Percentiles rank a stretch among this genome's conserved stretches.
Evolutionary conservation across 2,113 vertebrate genomes (phyloP).

Genomic region (Harpagus bidentatus): DNA sequence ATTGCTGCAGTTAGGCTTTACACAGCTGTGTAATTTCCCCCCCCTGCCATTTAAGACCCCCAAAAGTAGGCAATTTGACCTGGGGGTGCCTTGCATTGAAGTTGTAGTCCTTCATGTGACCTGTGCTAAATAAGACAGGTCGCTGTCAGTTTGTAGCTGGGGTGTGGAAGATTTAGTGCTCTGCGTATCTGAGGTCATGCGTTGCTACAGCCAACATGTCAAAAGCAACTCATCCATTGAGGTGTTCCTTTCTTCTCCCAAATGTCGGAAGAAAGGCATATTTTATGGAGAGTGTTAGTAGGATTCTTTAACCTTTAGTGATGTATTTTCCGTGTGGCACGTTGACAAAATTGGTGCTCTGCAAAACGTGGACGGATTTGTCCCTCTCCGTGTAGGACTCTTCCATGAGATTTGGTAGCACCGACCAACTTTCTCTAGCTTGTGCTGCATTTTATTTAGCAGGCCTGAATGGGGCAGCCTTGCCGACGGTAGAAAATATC

Average conservation of each 20-base stretch:
- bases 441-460: background rate
- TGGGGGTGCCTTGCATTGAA: background rate
- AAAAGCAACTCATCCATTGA: background rate
- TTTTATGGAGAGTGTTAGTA: background rate
- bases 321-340: background rate
- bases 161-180: conserved; percentile 2
- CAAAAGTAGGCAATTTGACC: background rate
- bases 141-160: background rate
- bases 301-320: background rate
- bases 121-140: background rate
- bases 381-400: background rate
- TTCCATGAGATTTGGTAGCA: background rate
- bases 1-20: background rate
- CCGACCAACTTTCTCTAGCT: background rate
- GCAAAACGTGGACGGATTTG: background rate
- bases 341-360: background rate
- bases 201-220: background rate
- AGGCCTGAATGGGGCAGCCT: background rate
- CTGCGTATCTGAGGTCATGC: background rate
- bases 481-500: background rate
- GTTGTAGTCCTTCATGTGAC: background rate
- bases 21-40: background rate
- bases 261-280: background rate
- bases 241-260: background rate
- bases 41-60: background rate